Conservation (phyloP, 2,113 vertebrate genomes). For the Maccullochella peelii region DNA sequence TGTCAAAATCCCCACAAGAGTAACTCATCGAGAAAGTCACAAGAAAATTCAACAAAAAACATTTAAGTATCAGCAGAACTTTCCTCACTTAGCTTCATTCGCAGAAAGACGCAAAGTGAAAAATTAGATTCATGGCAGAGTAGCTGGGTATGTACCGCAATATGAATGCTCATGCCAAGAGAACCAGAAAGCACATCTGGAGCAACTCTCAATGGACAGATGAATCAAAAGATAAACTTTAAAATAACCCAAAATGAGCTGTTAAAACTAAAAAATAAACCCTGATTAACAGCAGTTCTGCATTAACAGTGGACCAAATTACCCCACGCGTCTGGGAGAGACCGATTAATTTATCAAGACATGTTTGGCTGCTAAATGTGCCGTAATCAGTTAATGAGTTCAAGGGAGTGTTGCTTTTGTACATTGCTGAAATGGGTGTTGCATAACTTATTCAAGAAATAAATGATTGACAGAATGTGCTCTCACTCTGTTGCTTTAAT, state of each 20-base stretch:
- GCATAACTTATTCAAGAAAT: constrained; percentile 12
- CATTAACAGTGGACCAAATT: constrained; percentile 47
- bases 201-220: constrained; percentile 21
- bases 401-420: constrained; percentile 5
- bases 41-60: not conserved
- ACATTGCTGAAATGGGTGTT: not conserved
- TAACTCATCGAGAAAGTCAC: not conserved
- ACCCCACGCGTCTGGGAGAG: constrained; percentile 32
- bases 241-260: not conserved
- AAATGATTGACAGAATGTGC: not conserved
- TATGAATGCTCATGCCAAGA: not conserved
- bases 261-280: not conserved
- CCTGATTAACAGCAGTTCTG: constrained; percentile 28
- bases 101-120: not conserved
- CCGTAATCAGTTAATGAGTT: constrained; percentile 47
- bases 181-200: constrained; percentile 10
- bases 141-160: no score
- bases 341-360: constrained; percentile 62
- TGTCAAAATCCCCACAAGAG: no score
- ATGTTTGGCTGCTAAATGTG: constrained; percentile 48
- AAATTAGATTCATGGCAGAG: not conserved
- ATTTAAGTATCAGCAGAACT: not conserved
- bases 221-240: constrained; percentile 36
- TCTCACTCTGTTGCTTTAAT: not conserved
- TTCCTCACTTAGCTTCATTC: not conserved